phyloP scores from a whole-genome alignment of 2,113 vertebrate species.

The Numida meleagris region DNA sequence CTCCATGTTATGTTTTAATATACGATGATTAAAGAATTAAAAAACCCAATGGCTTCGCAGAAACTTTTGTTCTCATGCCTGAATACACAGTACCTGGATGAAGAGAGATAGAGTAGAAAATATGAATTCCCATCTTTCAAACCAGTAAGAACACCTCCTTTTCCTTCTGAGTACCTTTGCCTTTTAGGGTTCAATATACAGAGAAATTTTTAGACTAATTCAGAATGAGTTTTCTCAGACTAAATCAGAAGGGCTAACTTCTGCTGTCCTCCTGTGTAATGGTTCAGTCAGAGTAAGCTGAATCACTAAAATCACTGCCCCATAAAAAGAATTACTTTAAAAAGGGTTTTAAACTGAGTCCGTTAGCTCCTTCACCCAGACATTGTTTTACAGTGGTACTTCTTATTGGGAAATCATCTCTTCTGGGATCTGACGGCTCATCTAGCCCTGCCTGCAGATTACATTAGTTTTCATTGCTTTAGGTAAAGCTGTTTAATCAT shows the following conservation, averaged over 20 bases:
- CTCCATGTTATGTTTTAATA: not conserved
- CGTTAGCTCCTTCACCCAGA: conserved; percentile 1
- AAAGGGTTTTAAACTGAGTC: not conserved
- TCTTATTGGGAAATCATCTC: conserved; percentile 4
- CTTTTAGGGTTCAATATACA: not conserved
- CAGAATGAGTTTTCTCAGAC: not conserved
- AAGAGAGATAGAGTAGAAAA: not conserved
- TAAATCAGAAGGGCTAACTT: not conserved
- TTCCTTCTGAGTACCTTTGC: not conserved
- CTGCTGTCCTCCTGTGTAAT: not conserved
- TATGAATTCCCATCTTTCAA: not conserved
- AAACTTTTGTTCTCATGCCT: not conserved
- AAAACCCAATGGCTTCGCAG: not conserved
- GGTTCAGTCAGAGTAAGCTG: not conserved
- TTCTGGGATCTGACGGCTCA: not conserved
- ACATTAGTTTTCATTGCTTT: not conserved
- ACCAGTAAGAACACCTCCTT: not conserved
- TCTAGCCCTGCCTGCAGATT: conserved; percentile 13
- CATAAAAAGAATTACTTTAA: not conserved
- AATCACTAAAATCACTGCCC: not conserved
- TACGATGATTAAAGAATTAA: not conserved
- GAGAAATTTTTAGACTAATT: not conserved
- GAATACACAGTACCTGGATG: not conserved
- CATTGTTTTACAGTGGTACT: not conserved
- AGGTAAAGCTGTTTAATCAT: not conserved